Evolutionary conservation across 1,140 invertebrate genomes (phyloP), one percentile per base, ranked within the genome.

Genomic region (Philotrypesis tridentata): DNA sequence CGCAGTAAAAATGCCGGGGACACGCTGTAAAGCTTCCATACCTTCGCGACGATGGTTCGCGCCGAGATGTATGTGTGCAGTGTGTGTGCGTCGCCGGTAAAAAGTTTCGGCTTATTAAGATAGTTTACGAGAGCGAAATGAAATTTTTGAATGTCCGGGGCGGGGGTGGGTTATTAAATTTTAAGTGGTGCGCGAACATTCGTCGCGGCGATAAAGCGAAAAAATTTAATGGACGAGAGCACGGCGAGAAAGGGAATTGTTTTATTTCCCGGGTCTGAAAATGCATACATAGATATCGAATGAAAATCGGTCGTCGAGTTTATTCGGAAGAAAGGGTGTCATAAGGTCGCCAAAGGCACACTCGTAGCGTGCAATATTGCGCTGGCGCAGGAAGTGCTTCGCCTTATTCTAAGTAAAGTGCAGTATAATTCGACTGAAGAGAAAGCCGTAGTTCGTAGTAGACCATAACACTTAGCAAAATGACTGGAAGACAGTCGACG

Each of bases 1-100:
- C 60, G 29, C 4, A 14, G 55, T 37, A 75, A 75, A 74, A 60
- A 23, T 21, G 21, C 17, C 2, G 43, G 17, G 48, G 23, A 43
- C 7, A 31, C 12, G 48, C 33, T 27, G 43, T 60, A 74, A 74
- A 74, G n/a, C 43, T 43, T 72, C 72, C n/a, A 61, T n/a, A n/a
- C 5, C 60, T 33, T 5, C 8, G 23, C 23, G 23, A 63, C 29
- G 73, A 75, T 37, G 25, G 6, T n/a, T n/a, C n/a, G n/a, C n/a
- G n/a, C n/a, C n/a, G n/a, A n/a, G n/a, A n/a, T n/a, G n/a, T n/a
- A n/a, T n/a, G n/a, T n/a, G n/a, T n/a, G n/a, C n/a, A n/a, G n/a
- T n/a, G n/a, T n/a, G n/a, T n/a, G n/a, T n/a, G n/a, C n/a, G n/a
- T n/a, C n/a, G 23, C 6, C 61, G 23, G 63, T 63, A 9, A 63